These are phyloP conservation scores for Upupa epops DNA, from an alignment of 2,113 vertebrate species.

Conservation along the genomic window DNA sequence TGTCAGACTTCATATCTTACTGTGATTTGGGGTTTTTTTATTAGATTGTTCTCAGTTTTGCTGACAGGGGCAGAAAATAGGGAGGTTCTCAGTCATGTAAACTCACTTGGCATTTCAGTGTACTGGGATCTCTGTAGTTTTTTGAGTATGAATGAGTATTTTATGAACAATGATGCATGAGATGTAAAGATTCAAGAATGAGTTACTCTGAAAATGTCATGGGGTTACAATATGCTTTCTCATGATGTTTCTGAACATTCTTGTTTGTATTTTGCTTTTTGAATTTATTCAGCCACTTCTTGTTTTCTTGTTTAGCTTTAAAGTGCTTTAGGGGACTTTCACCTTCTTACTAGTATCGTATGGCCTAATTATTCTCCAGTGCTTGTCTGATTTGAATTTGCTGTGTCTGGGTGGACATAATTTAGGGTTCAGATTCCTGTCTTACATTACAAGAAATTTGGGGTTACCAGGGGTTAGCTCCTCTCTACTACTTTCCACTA, in stretches of 20 bases:
- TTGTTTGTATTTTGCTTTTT: not conserved
- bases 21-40: not conserved
- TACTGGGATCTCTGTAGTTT: not conserved
- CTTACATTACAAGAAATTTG: not conserved
- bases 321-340: not conserved
- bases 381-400: not conserved
- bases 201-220: not conserved
- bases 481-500: not conserved
- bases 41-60: not conserved
- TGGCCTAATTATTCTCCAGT: not conserved
- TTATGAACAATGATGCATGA: not conserved
- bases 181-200: not conserved
- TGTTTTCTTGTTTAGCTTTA: not conserved
- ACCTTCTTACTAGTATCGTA: not conserved
- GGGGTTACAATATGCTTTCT: not conserved
- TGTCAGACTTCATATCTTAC: not conserved
- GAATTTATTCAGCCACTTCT: not conserved
- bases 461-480: not conserved
- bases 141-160: not conserved
- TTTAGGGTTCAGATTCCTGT: not conserved
- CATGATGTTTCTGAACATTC: not conserved
- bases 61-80: not conserved
- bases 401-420: not conserved
- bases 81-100: not conserved
- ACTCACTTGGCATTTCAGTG: not conserved